Evolutionary conservation across 2,797 vertebrate species (phyloP).

Genomic region (Phataginus tricuspis): DNA sequence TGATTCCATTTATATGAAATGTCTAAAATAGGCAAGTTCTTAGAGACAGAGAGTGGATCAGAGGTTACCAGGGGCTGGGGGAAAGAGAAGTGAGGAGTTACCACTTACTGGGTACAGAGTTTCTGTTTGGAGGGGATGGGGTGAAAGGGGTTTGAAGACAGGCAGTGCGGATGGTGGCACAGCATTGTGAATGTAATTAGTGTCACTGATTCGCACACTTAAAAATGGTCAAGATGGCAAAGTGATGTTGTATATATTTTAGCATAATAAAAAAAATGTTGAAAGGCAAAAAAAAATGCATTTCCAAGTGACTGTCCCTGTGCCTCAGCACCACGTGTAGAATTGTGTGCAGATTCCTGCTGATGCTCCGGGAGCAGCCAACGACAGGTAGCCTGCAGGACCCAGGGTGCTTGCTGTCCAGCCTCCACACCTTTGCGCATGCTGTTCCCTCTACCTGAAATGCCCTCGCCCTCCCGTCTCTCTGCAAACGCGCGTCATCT

Average conservation of each 20-base stretch:
- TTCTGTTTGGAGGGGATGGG: background rate
- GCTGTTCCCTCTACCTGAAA: background rate
- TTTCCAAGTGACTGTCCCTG: background rate
- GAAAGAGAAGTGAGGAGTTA: background rate
- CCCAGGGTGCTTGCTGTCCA: too few species aligned
- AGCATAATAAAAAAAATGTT: background rate
- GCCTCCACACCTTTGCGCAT: fast-evolving
- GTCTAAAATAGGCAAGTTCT: background rate
- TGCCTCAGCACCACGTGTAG: background rate
- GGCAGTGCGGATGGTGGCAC: too few species aligned
- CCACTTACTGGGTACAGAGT: background rate
- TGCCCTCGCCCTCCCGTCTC: fast-evolving
- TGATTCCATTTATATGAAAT: background rate
- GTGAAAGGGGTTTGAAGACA: background rate
- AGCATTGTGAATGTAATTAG: too few species aligned
- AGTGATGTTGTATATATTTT: background rate
- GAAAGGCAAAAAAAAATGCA: background rate
- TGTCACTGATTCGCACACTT: background rate
- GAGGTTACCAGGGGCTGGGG: background rate
- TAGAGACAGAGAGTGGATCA: background rate
- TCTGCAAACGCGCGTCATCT: background rate
- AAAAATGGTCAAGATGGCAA: background rate
- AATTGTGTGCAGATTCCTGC: background rate
- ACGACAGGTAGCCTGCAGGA: background rate
- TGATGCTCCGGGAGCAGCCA: background rate